Evolutionary conservation across 1,140 invertebrate species (phyloP).

Genomic region (Lucilia sericata): DNA sequence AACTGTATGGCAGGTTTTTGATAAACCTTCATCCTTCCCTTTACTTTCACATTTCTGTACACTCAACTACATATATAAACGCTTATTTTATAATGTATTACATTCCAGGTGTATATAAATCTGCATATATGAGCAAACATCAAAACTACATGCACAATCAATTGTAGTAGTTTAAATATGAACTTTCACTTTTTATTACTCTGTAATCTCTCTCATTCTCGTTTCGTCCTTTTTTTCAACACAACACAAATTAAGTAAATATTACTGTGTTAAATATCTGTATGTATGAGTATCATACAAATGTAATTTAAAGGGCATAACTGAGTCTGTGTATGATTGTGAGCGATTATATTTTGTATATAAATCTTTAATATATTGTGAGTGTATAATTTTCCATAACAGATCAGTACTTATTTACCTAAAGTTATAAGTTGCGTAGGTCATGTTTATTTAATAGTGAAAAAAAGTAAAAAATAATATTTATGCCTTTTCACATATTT

Average conservation of each 20-base stretch:
- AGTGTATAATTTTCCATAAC: neutral
- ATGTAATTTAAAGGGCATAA: neutral
- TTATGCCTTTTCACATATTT: no score
- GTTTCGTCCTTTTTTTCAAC: neutral
- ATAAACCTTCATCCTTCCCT: no score
- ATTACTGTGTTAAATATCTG: constrained; percentile 6
- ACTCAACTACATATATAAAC: no score
- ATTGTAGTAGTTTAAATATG: neutral
- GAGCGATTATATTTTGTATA: neutral
- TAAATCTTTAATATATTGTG: neutral
- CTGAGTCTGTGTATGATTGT: neutral
- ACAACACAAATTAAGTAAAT: neutral
- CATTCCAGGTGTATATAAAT: neutral
- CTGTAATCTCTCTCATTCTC: no score
- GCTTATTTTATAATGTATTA: no score
- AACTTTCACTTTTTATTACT: constrained; percentile 5
- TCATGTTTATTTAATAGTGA: neutral
- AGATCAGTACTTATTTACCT: neutral
- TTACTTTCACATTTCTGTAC: no score
- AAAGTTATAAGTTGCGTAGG: neutral
- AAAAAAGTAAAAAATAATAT: no score
- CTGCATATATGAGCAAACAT: neutral
- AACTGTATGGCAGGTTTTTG: no score
- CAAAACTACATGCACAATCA: neutral
- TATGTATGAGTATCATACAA: neutral